phyloP scores from a whole-genome alignment of 2,113 vertebrate genomes.

The Polyodon spathula region DNA sequence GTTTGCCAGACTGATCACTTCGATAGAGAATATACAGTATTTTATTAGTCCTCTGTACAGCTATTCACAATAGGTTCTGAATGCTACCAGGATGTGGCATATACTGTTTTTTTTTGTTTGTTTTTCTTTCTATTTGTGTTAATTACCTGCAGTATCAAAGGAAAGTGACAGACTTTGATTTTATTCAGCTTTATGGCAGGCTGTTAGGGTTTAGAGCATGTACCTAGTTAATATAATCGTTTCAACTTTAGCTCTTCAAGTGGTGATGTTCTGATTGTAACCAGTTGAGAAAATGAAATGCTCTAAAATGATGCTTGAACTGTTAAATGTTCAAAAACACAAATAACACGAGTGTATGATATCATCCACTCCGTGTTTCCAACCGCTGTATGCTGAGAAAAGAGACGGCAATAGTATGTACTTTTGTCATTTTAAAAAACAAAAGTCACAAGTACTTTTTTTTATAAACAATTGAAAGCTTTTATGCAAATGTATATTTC shows the following conservation, averaged over 20 bases:
- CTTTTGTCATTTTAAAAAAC: slow-evolving; percentile 24
- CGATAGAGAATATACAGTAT: not conserved
- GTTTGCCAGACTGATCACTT: not conserved
- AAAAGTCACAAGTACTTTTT: slow-evolving; percentile 21
- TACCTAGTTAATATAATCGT: slow-evolving; percentile 23
- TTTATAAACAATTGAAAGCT: slow-evolving; percentile 26
- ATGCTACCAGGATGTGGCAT: too few species aligned
- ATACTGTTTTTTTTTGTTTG: too few species aligned
- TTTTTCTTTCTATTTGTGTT: too few species aligned
- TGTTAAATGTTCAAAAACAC: slow-evolving; percentile 10
- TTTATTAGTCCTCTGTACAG: not conserved
- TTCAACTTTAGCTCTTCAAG: slow-evolving; percentile 40
- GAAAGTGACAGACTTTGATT: slow-evolving; percentile 20
- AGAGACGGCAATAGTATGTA: slow-evolving; percentile 14
- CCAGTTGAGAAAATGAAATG: slow-evolving; percentile 15
- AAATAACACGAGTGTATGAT: not conserved
- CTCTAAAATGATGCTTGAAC: slow-evolving; percentile 12
- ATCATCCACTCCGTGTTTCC: slow-evolving; percentile 9
- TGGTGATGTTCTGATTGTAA: slow-evolving; percentile 27
- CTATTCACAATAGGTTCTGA: slow-evolving; percentile 13
- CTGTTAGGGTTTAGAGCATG: slow-evolving; percentile 20
- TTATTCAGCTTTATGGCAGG: slow-evolving; percentile 4
- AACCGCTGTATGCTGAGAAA: slow-evolving; percentile 8
- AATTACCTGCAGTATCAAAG: too few species aligned
- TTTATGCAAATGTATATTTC: slow-evolving; percentile 70